Conservation (phyloP, 2,113 vertebrate species). For the Capra hircus region DNA sequence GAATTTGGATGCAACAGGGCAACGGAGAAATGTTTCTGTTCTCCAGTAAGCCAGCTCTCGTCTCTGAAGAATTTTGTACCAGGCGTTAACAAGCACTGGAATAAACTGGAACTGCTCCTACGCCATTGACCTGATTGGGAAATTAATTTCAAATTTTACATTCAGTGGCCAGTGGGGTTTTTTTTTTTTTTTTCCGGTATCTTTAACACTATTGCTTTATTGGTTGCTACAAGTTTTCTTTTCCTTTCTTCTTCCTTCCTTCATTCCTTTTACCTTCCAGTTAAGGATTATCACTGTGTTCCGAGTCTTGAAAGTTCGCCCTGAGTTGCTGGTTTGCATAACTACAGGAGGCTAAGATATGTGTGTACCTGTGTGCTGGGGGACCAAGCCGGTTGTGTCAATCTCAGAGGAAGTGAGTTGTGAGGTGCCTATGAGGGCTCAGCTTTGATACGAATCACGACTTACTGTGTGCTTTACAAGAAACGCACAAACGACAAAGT, state of each 20-base stretch:
- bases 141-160: not conserved
- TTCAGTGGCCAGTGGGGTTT: not conserved
- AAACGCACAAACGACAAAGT: not conserved
- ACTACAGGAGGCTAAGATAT: not conserved
- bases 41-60: constrained; percentile 8
- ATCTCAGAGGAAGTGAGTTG: not conserved
- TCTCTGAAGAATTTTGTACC: constrained; percentile 67
- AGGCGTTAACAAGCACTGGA: constrained; percentile 20
- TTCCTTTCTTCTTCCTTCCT: not conserved
- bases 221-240: not conserved
- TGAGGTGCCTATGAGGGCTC: not conserved
- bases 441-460: not conserved
- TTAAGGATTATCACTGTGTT: not conserved
- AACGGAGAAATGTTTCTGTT: not conserved
- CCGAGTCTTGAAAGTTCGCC: not conserved
- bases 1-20: constrained; percentile 62
- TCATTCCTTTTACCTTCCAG: not conserved
- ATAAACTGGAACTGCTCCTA: not conserved
- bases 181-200: not conserved
- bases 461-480: not conserved
- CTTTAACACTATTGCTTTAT: not conserved
- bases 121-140: not conserved
- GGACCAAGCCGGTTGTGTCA: not conserved
- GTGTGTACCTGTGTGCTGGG: not conserved
- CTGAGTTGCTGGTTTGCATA: not conserved